A percentile compares a stretch with the other conserved stretches of the same genome.
Evolutionary conservation across 2,888 invertebrate genomes (phyloP).

Genomic region (Chymomyza amoena): DNA sequence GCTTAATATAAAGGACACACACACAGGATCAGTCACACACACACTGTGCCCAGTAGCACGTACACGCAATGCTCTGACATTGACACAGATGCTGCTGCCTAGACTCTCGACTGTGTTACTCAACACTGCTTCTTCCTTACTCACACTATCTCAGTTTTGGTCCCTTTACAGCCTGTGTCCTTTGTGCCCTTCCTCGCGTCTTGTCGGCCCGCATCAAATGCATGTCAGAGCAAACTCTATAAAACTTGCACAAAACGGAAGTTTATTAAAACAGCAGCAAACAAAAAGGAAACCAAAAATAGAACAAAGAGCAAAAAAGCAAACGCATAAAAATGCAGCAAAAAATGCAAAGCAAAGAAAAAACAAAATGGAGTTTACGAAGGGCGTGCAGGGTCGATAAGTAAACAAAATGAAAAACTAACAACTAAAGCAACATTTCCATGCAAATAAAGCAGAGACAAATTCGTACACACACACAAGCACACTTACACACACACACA

Average conservation of each 20-base stretch:
- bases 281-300: neutral
- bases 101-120: constrained; percentile 4
- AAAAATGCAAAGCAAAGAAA: constrained; percentile 21
- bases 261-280: constrained; percentile 66
- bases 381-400: constrained; percentile 21
- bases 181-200: too few species aligned
- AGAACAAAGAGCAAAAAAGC: constrained; percentile 23
- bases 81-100: constrained; percentile 63
- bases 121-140: constrained; percentile 10
- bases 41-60: neutral
- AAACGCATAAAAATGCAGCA: constrained; percentile 34
- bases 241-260: constrained; percentile 63
- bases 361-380: constrained; percentile 37
- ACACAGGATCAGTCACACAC: constrained; percentile 43
- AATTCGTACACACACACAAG: neutral
- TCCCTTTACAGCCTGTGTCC: neutral
- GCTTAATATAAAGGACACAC: neutral
- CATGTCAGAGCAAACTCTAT: constrained; percentile 43
- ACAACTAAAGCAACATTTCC: constrained; percentile 33
- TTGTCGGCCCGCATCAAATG: neutral
- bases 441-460: constrained; percentile 35
- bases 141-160: neutral
- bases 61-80: constrained; percentile 49
- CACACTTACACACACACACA: neutral
- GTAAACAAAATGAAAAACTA: constrained; percentile 23